These are phyloP conservation scores for Agriopis aurantiaria DNA, from an alignment of 2,888 invertebrate genomes.

Conservation along the genomic window DNA sequence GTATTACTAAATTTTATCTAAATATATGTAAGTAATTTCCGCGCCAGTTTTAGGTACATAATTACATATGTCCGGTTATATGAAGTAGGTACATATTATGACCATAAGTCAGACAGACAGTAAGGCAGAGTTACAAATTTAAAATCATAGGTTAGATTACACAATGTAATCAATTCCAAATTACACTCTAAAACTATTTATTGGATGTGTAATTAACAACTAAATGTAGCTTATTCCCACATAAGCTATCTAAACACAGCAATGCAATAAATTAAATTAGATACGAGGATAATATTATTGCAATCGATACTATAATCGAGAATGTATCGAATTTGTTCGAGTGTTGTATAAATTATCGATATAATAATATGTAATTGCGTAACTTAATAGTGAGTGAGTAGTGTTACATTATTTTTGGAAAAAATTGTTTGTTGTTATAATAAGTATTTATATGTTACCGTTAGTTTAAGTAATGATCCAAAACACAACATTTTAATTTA, in stretches of 20 bases:
- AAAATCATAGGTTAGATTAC: neutral
- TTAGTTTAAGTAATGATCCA: too few species aligned
- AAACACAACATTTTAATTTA: too few species aligned
- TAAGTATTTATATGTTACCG: neutral
- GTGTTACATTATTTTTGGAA: neutral
- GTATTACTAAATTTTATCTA: too few species aligned
- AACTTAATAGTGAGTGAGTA: slow-evolving; percentile 40
- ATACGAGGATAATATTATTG: slow-evolving; percentile 15
- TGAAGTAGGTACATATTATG: too few species aligned
- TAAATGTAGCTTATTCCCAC: slow-evolving; percentile 29
- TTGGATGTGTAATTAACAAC: slow-evolving; percentile 17
- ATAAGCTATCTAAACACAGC: slow-evolving; percentile 25
- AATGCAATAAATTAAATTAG: slow-evolving; percentile 34
- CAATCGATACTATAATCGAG: slow-evolving; percentile 36
- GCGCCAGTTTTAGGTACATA: too few species aligned
- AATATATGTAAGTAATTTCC: too few species aligned
- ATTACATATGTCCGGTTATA: too few species aligned
- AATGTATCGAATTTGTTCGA: slow-evolving; percentile 35
- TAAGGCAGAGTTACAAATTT: too few species aligned
- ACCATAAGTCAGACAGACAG: too few species aligned
- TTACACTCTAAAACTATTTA: slow-evolving; percentile 13
- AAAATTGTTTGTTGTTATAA: neutral
- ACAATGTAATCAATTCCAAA: slow-evolving; percentile 19
- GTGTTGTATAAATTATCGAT: slow-evolving; percentile 46
- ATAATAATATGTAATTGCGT: slow-evolving; percentile 56